phyloP scores from a whole-genome alignment of 2,113 vertebrate genomes.

The Cryptotis parvus region DNA sequence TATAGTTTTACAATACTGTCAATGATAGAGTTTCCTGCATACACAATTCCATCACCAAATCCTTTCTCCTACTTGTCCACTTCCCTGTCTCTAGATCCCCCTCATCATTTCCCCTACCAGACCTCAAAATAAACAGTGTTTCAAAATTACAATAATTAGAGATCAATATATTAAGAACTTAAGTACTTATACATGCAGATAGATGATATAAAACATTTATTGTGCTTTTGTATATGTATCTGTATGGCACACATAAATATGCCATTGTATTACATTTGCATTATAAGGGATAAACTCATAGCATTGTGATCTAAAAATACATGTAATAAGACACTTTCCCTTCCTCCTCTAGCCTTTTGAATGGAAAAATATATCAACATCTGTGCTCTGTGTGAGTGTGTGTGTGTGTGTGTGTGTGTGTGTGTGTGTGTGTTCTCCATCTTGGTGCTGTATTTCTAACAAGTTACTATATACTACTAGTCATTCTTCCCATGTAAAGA shows the following conservation, averaged over 20 bases:
- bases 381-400: too few species aligned
- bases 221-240: not conserved
- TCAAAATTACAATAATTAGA: slow-evolving; percentile 7
- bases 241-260: not conserved
- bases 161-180: not conserved
- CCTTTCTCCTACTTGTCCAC: too few species aligned
- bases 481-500: not conserved
- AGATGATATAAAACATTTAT: not conserved
- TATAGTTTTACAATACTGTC: too few species aligned
- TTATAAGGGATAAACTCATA: not conserved
- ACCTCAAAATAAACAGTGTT: too few species aligned
- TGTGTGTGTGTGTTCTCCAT: not conserved
- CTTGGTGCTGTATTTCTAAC: not conserved
- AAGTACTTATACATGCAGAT: not conserved
- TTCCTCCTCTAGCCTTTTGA: not conserved
- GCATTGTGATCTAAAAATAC: not conserved
- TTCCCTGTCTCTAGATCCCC: too few species aligned
- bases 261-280: not conserved
- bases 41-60: too few species aligned
- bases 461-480: not conserved
- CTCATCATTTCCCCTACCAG: too few species aligned
- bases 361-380: not conserved
- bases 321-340: not conserved
- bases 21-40: too few species aligned
- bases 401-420: too few species aligned